A percentile compares a stretch with the other conserved stretches of the same genome.
Evolutionary conservation across 2,888 invertebrate genomes (phyloP).

Genomic region (Diplazon laetatorius): DNA sequence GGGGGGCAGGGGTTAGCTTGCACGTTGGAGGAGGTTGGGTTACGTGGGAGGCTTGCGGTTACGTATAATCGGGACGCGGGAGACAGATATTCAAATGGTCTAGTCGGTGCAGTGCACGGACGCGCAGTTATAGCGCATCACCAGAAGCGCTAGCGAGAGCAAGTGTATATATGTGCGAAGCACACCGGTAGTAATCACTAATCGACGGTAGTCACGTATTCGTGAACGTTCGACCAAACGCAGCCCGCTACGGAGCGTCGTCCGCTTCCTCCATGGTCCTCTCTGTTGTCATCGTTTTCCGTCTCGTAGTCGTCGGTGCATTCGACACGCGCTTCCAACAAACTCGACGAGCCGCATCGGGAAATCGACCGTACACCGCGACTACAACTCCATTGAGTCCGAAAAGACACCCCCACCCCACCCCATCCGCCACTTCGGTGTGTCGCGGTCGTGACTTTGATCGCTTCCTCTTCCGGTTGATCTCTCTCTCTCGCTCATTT

Average conservation of each 20-base stretch:
- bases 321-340: constrained; percentile 50
- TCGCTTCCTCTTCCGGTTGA: not conserved
- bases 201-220: constrained; percentile 68
- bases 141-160: constrained; percentile 31
- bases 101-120: constrained; percentile 48
- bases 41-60: constrained; percentile 62
- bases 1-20: constrained; percentile 4
- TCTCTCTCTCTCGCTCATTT: not conserved
- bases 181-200: constrained; percentile 52
- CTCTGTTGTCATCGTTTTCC: constrained; percentile 1
- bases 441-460: constrained; percentile 6
- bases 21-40: constrained; percentile 22
- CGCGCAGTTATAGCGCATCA: constrained; percentile 45
- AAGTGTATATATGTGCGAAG: constrained; percentile 23
- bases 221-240: constrained; percentile 50
- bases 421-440: constrained; percentile 17
- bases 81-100: constrained; percentile 68
- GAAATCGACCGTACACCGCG: constrained; percentile 10
- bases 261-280: constrained; percentile 8
- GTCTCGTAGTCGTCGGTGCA: constrained; percentile 11
- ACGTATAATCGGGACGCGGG: constrained; percentile 67
- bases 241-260: constrained; percentile 33
- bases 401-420: constrained; percentile 18
- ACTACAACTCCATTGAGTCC: constrained; percentile 30
- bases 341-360: constrained; percentile 46